Base-by-base conservation (phyloP, 1,140 invertebrate species). In the Pseudobourletiella spinata region DNA sequence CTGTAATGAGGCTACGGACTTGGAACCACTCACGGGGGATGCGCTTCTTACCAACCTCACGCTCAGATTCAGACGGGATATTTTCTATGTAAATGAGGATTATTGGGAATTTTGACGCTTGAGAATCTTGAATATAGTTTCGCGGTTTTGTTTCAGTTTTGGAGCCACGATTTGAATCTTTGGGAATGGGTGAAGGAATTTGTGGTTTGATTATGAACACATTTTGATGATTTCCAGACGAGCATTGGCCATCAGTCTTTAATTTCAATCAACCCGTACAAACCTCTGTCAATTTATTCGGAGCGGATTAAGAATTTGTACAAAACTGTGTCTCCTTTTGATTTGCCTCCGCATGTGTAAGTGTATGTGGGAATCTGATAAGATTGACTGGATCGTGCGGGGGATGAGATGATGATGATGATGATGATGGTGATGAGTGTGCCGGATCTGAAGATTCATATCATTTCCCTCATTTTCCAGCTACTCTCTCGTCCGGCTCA, bases 261-360 rank as follows among this genome's bases (percentile, higher is more conserved):
- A 35, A 55, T 55, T 55, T 55, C 52, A 55, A 55, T 55, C 30
- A 89, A 89, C 79, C 87, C 87, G 54, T 86, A 85, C 77, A 84
- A 86, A 72, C 82, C 86, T 72, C 78, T 89, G 74, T 81, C 84
- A 61, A 79, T 89, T 62, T 88, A 89, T 78, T 86, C 86, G n/a
- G 78, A 82, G 39, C 84, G 88, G 71, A 79, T 86, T 52, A 85
- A 87, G 64, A 81, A 83, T 64, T 82, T 83, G 30, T 90, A 91
- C 78, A 83, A 87, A 67, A 83, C 83, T 67, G 82, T 84, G 70
- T 83, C 84, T 69, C 85, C 90, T 42, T 88, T 88, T 73, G 85
- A 91, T 74, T 79, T 93, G 68, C 90, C 91, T 44, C 91, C 91
- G 24, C 91, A 95, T 74, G 85, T 94, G 89, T 92, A 78, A 81